phyloP scores from a whole-genome alignment of 2,888 invertebrate species.

The Pammene fasciana region DNA sequence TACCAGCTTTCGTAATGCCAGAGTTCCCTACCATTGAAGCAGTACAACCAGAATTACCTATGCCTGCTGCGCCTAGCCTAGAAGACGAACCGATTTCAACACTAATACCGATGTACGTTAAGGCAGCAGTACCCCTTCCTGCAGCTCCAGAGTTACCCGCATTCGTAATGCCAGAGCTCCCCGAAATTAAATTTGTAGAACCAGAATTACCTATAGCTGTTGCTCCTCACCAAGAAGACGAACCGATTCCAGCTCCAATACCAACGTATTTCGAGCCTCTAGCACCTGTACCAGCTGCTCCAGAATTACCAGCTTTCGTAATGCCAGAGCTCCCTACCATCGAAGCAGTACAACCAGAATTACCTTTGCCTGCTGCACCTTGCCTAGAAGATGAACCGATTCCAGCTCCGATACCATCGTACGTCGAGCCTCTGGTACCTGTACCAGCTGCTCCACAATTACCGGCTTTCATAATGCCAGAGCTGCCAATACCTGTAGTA shows the following conservation, averaged over 20 bases:
- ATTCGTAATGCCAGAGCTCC: constrained; percentile 21
- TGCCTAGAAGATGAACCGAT: constrained; percentile 9
- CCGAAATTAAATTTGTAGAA: constrained; percentile 1
- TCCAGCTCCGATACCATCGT: background rate
- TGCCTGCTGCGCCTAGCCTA: background rate
- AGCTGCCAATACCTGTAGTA: constrained; percentile 1
- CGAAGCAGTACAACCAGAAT: background rate
- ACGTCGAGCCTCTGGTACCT: constrained; percentile 11
- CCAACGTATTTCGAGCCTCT: constrained; percentile 2
- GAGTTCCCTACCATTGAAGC: constrained; percentile 9
- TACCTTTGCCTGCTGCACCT: background rate
- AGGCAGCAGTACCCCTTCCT: constrained; percentile 5
- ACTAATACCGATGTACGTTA: background rate
- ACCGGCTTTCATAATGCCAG: constrained; percentile 18
- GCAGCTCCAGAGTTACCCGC: constrained; percentile 23
- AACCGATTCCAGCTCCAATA: background rate
- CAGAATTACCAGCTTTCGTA: constrained; percentile 16
- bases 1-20: constrained; percentile 21
- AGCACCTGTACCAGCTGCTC: constrained; percentile 7
- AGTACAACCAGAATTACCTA: background rate
- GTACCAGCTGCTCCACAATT: constrained; percentile 22
- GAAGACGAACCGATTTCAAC: constrained; percentile 8
- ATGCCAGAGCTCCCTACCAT: constrained; percentile 21
- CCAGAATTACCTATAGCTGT: constrained; percentile 3
- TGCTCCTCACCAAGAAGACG: constrained; percentile 13